phyloP scores from a whole-genome alignment of 2,797 vertebrate species.

The Sciurus carolinensis region DNA sequence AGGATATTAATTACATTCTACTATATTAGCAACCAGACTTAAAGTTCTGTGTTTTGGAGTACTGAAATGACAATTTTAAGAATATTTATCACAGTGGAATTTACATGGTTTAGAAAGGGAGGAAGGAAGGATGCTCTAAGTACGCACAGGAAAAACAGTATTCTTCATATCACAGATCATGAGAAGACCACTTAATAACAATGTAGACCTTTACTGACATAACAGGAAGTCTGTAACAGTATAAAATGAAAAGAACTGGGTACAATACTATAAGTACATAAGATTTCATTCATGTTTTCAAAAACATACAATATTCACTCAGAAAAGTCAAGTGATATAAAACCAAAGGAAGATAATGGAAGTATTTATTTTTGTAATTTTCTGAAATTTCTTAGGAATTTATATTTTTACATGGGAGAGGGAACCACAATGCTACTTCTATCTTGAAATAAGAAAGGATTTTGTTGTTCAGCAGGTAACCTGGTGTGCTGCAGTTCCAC shows the following conservation, averaged over 20 bases:
- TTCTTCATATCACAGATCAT: not conserved
- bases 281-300: not conserved
- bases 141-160: too few species aligned
- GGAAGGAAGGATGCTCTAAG: not conserved
- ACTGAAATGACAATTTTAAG: not conserved
- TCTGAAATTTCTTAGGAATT: not conserved
- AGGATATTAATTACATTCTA: not conserved
- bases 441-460: not conserved
- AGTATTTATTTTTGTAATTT: not conserved
- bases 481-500: not conserved
- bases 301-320: not conserved
- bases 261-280: not conserved
- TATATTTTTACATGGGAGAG: not conserved
- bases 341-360: not conserved
- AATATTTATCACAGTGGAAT: not conserved
- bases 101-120: not conserved
- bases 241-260: not conserved
- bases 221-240: not conserved
- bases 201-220: not conserved
- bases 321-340: not conserved
- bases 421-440: not conserved
- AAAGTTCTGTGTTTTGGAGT: not conserved
- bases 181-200: not conserved
- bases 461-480: not conserved
- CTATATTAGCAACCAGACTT: not conserved